Evolutionary conservation across 2,888 invertebrate species (phyloP).

Genomic region (Andrena minutula): DNA sequence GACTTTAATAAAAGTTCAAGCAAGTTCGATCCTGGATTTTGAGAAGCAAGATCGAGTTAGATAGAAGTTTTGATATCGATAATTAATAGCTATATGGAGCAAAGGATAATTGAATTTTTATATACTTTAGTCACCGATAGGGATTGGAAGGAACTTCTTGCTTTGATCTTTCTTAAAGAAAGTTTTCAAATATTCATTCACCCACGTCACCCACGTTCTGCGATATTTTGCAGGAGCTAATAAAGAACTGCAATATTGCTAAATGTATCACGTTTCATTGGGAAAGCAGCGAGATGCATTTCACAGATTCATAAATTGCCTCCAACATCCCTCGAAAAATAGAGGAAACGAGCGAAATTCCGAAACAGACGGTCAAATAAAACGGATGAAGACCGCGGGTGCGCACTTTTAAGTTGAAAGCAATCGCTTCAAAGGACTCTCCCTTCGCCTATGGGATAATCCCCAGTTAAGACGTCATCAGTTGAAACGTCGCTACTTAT

Average conservation of each 20-base stretch:
- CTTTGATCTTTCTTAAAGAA: background rate
- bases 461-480: slow-evolving; percentile 36
- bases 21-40: background rate
- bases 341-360: background rate
- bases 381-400: background rate
- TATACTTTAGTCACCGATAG: background rate
- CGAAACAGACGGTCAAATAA: background rate
- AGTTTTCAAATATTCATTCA: slow-evolving; percentile 14
- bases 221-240: background rate
- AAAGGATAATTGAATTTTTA: background rate
- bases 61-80: background rate
- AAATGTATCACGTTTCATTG: background rate
- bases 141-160: background rate
- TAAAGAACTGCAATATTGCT: background rate
- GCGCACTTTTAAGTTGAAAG: slow-evolving; percentile 13
- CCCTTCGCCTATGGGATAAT: slow-evolving; percentile 21
- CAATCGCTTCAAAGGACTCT: slow-evolving; percentile 2
- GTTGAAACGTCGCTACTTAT: slow-evolving; percentile 40
- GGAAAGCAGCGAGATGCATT: background rate
- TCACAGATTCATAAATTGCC: background rate
- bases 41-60: background rate
- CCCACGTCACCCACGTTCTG: slow-evolving; percentile 32
- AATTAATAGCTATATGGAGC: background rate
- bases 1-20: background rate
- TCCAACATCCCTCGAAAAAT: background rate